phyloP scores from a whole-genome alignment of 2,113 vertebrate species.

The Carlito syrichta region DNA sequence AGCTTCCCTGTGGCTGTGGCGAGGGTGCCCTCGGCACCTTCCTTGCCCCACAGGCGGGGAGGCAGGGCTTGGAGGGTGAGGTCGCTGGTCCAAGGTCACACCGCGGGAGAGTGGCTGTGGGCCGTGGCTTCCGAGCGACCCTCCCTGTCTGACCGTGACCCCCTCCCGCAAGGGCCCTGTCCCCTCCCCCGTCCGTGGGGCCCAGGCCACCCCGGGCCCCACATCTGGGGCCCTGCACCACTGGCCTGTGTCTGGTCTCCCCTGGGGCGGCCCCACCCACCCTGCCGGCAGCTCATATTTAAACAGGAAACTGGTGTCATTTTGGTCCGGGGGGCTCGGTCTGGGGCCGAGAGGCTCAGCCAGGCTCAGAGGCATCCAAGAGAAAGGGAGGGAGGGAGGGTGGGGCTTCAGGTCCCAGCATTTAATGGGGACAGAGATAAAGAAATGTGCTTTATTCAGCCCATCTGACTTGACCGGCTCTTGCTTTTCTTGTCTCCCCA shows the following conservation, averaged over 20 bases:
- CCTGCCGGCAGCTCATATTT: neutral
- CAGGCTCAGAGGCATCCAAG: conserved; percentile 54
- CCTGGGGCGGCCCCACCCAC: neutral
- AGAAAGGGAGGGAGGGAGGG: conserved; percentile 57
- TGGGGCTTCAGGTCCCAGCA: conserved; percentile 54
- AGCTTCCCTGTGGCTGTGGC: neutral
- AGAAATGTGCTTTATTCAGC: conserved; percentile 50
- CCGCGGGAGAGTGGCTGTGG: neutral
- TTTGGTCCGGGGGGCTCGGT: conserved; percentile 67
- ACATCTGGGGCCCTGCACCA: neutral
- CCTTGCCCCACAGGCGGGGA: neutral
- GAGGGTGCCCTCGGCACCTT: rapidly evolving
- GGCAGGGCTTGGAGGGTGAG: neutral
- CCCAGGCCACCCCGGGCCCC: neutral
- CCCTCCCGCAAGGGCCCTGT: too few relatives aligned
- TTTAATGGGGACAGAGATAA: conserved; percentile 4
- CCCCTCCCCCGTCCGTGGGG: neutral
- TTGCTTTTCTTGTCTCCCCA: neutral
- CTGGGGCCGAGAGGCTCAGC: neutral
- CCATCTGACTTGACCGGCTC: neutral
- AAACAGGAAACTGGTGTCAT: conserved; percentile 73
- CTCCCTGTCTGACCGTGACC: neutral
- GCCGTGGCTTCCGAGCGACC: too few relatives aligned
- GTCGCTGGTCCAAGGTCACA: neutral
- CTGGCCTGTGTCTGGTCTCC: neutral